Evolutionary conservation across 2,888 invertebrate species (phyloP).

Genomic region (Marronus borbonicus): DNA sequence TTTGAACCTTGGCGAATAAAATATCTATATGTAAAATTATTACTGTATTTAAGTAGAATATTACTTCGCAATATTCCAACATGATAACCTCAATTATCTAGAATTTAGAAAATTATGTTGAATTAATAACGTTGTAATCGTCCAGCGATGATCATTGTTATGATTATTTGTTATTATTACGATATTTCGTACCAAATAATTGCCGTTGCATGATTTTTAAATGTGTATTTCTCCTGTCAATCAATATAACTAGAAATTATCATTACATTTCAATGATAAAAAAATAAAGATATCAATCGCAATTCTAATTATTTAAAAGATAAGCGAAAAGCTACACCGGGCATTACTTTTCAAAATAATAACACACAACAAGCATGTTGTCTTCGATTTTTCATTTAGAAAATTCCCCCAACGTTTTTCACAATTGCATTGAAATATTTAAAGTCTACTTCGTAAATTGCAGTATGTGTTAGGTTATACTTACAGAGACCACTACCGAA

Average conservation of each 20-base stretch:
- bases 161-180: slow-evolving; percentile 30
- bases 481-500: slow-evolving; percentile 70
- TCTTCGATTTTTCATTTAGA: no score
- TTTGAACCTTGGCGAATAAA: background rate
- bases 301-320: background rate
- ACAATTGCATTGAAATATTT: background rate
- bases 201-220: slow-evolving; percentile 27
- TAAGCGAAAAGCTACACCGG: background rate
- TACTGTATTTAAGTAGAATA: background rate
- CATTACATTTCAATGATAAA: background rate
- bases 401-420: background rate
- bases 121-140: slow-evolving; percentile 25
- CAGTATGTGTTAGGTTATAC: slow-evolving; percentile 54
- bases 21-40: background rate
- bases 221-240: slow-evolving; percentile 33
- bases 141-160: slow-evolving; percentile 8
- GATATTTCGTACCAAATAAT: slow-evolving; percentile 30
- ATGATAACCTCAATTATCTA: slow-evolving; percentile 45
- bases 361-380: slow-evolving; percentile 28
- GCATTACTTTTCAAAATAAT: slow-evolving; percentile 18
- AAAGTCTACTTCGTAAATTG: no score
- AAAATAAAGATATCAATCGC: background rate
- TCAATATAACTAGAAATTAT: slow-evolving; percentile 23
- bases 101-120: slow-evolving; percentile 48
- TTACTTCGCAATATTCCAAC: slow-evolving; percentile 12